Base-by-base conservation (phyloP, 30 jellyfish, hydroid and myxozoan genomes). In the Sanderia malayensis region DNA sequence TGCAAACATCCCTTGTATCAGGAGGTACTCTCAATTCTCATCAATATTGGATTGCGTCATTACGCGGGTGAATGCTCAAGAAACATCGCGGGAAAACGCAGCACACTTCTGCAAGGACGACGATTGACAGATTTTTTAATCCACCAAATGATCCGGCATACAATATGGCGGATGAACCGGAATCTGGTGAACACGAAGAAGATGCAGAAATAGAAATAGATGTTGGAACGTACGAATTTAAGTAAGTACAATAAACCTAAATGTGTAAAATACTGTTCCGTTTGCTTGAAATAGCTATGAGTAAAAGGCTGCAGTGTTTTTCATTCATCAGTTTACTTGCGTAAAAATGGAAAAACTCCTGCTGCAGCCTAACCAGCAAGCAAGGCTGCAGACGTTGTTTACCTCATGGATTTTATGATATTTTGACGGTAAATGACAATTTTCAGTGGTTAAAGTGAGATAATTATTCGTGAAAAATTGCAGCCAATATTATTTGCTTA, bases 91-190 rank as follows among this genome's bases (percentile, higher is more conserved):
- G n/a, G n/a, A n/a, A n/a, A n/a, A n/a, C n/a, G n/a, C n/a, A n/a
- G n/a, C n/a, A n/a, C n/a, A n/a, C n/a, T n/a, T n/a, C n/a, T n/a
- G n/a, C n/a, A n/a, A n/a, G n/a, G n/a, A n/a, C n/a, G n/a, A n/a
- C n/a, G n/a, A n/a, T n/a, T n/a, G n/a, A n/a, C n/a, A n/a, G n/a
- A n/a, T n/a, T n/a, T n/a, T n/a, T n/a, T n/a, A n/a, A n/a, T n/a
- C n/a, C n/a, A 76, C 80, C 88, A 76, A 76, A 61, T 76, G 80
- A 61, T 63, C 88, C 88, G 63, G 80, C 88, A 61, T 58, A 63
- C 88, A 76, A 76, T 27, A 76, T 76, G 88, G 88, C 88, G 88
- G 88, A 76, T 61, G 88, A 64, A 76, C 80, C 78, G 79, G 88
- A 63, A 46, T 65, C 88, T 46, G 73, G 79, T 63, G 88, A 63